phyloP scores from a whole-genome alignment of 2,888 invertebrate genomes.

The Drosophila melanocephala region DNA sequence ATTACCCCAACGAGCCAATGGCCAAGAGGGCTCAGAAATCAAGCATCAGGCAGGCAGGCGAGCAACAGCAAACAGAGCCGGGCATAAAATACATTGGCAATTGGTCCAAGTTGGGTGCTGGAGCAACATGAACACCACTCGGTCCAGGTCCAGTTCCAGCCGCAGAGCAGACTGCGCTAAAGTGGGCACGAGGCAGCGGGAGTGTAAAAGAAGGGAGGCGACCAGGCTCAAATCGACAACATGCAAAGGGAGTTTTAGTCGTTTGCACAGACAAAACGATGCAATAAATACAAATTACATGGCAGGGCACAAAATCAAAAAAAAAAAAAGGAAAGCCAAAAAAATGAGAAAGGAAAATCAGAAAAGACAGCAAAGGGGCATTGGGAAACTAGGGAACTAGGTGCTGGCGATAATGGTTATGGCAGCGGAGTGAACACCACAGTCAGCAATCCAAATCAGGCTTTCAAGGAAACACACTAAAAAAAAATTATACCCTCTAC shows the following conservation, averaged over 20 bases:
- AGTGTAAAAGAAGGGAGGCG: not conserved
- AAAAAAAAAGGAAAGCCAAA: constrained; percentile 2
- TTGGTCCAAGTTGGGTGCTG: constrained; percentile 17
- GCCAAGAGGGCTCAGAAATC: constrained; percentile 64
- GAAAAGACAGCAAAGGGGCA: constrained; percentile 3
- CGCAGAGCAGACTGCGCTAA: not conserved
- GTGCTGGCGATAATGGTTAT: constrained; percentile 81
- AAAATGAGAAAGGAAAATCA: constrained; percentile 16
- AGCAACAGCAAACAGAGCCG: constrained; percentile 43
- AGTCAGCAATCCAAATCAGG: constrained; percentile 5
- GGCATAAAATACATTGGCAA: constrained; percentile 74
- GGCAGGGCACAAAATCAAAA: constrained; percentile 72
- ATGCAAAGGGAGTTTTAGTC: constrained; percentile 81
- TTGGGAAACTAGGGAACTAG: constrained; percentile 19
- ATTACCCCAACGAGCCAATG: constrained; percentile 68
- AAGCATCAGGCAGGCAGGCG: constrained; percentile 58
- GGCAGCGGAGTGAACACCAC: constrained; percentile 42
- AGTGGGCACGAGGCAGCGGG: not conserved
- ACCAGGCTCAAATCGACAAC: constrained; percentile 70
- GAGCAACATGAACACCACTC: constrained; percentile 12
- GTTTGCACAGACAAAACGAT: constrained; percentile 83
- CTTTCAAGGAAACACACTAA: not conserved
- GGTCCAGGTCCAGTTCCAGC: constrained; percentile 3
- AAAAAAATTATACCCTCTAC: not conserved
- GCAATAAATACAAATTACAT: constrained; percentile 84